Conservation (phyloP, 2,113 vertebrate genomes). For the Heterotilapia buettikoferi region DNA sequence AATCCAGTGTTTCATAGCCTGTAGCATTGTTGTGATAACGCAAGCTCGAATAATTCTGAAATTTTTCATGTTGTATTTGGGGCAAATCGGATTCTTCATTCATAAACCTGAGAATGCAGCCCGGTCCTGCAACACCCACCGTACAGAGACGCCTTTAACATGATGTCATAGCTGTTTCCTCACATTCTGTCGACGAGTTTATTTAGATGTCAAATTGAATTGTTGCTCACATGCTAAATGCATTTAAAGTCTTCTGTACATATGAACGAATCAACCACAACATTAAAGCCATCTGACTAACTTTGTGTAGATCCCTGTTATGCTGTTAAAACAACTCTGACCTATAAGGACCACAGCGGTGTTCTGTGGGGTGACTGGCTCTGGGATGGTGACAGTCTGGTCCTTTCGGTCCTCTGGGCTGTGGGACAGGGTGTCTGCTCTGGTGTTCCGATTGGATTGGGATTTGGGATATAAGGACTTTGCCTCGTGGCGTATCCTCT, state of each 20-base stretch:
- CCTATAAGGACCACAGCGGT: rapidly evolving
- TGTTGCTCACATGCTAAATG: background rate
- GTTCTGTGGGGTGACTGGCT: background rate
- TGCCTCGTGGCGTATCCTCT: background rate
- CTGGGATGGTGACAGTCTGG: background rate
- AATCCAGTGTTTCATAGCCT: background rate
- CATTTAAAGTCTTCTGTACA: background rate
- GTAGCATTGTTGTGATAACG: rapidly evolving
- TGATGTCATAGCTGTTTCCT: rapidly evolving
- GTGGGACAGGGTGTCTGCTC: background rate
- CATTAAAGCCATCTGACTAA: background rate
- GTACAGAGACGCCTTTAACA: background rate
- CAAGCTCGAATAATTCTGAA: rapidly evolving
- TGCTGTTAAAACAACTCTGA: background rate
- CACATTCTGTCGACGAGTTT: background rate
- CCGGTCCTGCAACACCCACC: rapidly evolving
- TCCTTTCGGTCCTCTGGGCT: rapidly evolving
- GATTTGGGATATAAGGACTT: background rate
- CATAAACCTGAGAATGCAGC: background rate
- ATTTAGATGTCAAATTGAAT: background rate
- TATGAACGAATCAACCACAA: background rate
- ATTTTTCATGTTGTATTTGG: background rate
- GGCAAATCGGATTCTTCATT: background rate
- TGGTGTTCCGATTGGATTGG: background rate
- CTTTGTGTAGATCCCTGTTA: rapidly evolving